Conservation (phyloP, 2,888 invertebrate species). For the Lepidochitona cinerea region DNA sequence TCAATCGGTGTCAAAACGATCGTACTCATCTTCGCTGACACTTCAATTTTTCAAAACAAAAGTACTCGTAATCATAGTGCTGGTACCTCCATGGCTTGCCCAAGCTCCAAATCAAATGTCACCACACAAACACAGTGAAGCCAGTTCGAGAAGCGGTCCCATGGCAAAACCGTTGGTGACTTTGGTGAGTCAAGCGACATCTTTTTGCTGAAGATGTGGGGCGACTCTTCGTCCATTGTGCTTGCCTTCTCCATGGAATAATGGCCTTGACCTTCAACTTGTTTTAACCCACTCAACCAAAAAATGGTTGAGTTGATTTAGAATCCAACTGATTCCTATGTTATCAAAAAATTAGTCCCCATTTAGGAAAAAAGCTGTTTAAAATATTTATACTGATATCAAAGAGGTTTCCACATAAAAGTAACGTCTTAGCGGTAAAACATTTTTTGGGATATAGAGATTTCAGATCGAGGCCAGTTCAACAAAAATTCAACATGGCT, state of each 20-base stretch:
- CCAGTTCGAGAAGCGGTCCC: constrained; percentile 84
- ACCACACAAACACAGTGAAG: constrained; percentile 98
- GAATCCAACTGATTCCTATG: too few relatives aligned
- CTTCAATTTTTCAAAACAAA: too few relatives aligned
- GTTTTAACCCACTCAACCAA: too few relatives aligned
- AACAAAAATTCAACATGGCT: constrained; percentile 62
- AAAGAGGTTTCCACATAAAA: too few relatives aligned
- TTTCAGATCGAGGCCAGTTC: constrained; percentile 1
- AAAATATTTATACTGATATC: too few relatives aligned
- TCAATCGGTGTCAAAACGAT: too few relatives aligned
- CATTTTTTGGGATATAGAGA: neutral
- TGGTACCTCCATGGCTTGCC: constrained; percentile 95
- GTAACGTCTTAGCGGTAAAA: too few relatives aligned
- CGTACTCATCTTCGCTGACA: too few relatives aligned
- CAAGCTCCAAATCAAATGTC: constrained; percentile 98
- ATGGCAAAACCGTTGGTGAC: constrained; percentile 67
- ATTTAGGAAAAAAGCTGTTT: too few relatives aligned
- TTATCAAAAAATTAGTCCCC: too few relatives aligned
- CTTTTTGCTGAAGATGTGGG: neutral
- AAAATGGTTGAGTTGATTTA: too few relatives aligned
- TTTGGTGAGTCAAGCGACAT: constrained; percentile 32
- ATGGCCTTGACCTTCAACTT: constrained; percentile 30
- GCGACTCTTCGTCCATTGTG: constrained; percentile 22
- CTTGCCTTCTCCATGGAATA: constrained; percentile 23
- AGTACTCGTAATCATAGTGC: too few relatives aligned